A percentile compares a stretch with the other conserved stretches of the same genome.
Evolutionary conservation across 1,140 invertebrate species (phyloP).

Genomic region (Anoplophora glabripennis): DNA sequence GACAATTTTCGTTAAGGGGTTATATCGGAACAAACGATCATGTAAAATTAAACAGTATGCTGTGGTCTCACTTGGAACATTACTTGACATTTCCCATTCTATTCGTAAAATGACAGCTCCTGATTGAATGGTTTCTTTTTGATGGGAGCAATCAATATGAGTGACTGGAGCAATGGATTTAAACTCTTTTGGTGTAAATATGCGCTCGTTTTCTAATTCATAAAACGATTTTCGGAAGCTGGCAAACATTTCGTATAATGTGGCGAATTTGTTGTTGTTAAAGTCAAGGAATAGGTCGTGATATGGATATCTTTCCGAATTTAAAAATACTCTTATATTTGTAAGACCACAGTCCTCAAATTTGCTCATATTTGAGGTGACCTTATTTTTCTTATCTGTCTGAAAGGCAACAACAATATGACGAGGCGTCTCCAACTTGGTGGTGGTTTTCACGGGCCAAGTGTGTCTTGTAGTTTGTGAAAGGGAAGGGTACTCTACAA

Average conservation of each 20-base stretch:
- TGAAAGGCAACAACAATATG: constrained; percentile 22
- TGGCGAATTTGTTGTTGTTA: constrained; percentile 24
- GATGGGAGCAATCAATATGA: too few species aligned
- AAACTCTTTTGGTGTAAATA: background rate
- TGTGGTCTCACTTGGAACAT: too few species aligned
- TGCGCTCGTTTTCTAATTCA: constrained; percentile 9
- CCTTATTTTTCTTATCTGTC: constrained; percentile 9
- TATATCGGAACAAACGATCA: background rate
- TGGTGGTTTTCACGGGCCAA: constrained; percentile 35
- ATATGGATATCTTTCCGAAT: constrained; percentile 38
- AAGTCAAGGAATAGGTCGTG: constrained; percentile 37
- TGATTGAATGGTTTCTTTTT: too few species aligned
- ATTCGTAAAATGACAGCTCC: too few species aligned
- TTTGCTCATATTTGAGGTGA: constrained; percentile 6
- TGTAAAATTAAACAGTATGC: constrained; percentile 1
- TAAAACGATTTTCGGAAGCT: constrained; percentile 32
- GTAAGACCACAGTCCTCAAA: constrained; percentile 17
- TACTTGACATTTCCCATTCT: too few species aligned
- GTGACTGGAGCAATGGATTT: too few species aligned
- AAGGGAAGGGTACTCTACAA: constrained; percentile 13
- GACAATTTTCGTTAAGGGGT: background rate
- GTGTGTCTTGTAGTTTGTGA: constrained; percentile 5
- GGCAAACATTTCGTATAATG: constrained; percentile 38
- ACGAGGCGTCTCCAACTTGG: constrained; percentile 17
- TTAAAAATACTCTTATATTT: constrained; percentile 18